Evolutionary conservation across 2,888 invertebrate species (phyloP).

Genomic region (Myopa testacea): DNA sequence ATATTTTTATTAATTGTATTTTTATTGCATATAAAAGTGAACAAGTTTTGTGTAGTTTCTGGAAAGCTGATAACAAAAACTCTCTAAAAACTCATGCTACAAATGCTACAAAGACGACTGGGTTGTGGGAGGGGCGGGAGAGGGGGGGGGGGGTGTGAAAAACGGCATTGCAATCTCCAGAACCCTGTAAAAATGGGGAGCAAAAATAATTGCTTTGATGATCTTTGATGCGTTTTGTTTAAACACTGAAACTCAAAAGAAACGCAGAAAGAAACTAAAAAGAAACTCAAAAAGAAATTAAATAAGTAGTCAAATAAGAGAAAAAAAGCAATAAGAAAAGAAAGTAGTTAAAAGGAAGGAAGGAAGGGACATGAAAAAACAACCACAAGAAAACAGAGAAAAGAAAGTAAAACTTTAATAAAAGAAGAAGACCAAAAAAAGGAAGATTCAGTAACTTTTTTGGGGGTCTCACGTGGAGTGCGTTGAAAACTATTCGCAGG

Average conservation of each 20-base stretch:
- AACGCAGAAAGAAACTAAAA: background rate
- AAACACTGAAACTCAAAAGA: background rate
- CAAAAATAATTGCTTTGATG: background rate
- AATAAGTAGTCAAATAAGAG: background rate
- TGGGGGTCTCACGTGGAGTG: background rate
- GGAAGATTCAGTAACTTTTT: slow-evolving; percentile 4
- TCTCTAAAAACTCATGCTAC: no score
- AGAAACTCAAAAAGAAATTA: background rate
- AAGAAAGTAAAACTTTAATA: background rate
- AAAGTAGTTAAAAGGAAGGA: background rate
- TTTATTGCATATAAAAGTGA: no score
- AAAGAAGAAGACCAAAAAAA: background rate
- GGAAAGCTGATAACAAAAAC: no score
- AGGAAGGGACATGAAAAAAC: no score
- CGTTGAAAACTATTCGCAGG: background rate
- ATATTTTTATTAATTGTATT: no score
- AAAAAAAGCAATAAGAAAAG: background rate
- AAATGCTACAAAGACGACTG: no score
- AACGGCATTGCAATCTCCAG: no score
- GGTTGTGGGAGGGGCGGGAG: no score
- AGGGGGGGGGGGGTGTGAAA: no score
- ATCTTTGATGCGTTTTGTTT: slow-evolving; percentile 4
- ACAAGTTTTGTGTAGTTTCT: no score
- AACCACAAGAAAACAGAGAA: background rate
- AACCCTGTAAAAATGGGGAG: background rate